These are phyloP conservation scores for Conus betulinus DNA, from an alignment of 1,140 invertebrate genomes.

Conservation along the genomic window DNA sequence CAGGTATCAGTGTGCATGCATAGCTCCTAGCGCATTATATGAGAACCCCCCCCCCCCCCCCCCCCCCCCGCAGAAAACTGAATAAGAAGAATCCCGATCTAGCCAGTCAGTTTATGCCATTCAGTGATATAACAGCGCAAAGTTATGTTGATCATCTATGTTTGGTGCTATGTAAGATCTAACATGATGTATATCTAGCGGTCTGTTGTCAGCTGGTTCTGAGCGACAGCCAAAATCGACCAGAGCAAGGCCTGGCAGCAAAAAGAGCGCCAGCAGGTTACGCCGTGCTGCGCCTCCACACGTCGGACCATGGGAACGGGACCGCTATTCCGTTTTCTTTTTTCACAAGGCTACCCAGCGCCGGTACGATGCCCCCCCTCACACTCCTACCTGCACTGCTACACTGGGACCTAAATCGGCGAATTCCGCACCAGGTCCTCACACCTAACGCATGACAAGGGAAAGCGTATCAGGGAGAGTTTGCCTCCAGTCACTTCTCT, in stretches of 20 bases:
- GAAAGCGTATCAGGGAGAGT: not conserved
- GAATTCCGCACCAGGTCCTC: not conserved
- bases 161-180: no score
- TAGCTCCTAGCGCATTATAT: no score
- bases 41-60: no score
- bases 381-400: not conserved
- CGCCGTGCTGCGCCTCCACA: constrained; percentile 13
- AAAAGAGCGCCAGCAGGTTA: not conserved
- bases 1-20: no score
- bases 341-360: not conserved
- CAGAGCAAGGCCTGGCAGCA: not conserved
- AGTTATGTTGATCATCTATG: no score
- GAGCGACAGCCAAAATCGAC: not conserved
- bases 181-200: not conserved
- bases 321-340: no score
- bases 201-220: constrained; percentile 10
- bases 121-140: no score
- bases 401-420: not conserved
- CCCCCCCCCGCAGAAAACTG: no score
- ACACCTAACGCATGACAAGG: not conserved
- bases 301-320: constrained; percentile 2
- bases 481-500: constrained; percentile 58
- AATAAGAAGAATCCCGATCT: no score
- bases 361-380: not conserved
- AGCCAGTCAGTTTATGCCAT: no score